These are phyloP conservation scores for Chlorops oryzae DNA, from an alignment of 1,140 invertebrate species.

Conservation along the genomic window DNA sequence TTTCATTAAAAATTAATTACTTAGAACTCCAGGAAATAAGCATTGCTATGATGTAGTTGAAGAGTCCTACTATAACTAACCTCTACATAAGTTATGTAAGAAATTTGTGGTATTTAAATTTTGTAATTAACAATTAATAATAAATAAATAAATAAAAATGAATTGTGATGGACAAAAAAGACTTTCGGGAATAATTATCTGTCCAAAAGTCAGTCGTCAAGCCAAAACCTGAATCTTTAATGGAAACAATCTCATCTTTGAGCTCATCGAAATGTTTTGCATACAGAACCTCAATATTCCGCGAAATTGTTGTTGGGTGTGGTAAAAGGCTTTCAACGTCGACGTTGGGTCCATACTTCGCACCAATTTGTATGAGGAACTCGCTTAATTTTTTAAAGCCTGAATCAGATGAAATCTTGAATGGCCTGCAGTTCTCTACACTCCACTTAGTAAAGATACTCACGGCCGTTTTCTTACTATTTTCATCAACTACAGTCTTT, in stretches of 20 bases:
- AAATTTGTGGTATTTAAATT: background rate
- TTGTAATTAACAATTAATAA: background rate
- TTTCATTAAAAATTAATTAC: no score
- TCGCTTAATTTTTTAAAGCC: slow-evolving; percentile 5
- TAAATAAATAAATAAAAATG: background rate
- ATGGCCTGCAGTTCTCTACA: slow-evolving; percentile 6
- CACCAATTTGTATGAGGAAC: slow-evolving; percentile 1
- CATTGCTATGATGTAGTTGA: no score
- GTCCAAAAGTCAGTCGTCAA: background rate
- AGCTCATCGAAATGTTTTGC: background rate
- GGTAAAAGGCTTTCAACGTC: slow-evolving; percentile 6
- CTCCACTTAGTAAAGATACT: slow-evolving; percentile 2
- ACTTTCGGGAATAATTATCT: background rate
- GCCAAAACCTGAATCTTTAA: slow-evolving; percentile 1
- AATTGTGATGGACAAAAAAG: background rate
- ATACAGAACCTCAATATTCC: slow-evolving; percentile 7
- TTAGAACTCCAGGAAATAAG: no score
- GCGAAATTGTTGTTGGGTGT: slow-evolving; percentile 9
- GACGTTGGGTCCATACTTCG: slow-evolving; percentile 3
- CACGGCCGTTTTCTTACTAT: background rate
- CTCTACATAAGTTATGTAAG: no score
- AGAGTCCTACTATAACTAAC: no score
- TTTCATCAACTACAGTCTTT: slow-evolving; percentile 1
- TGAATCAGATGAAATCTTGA: slow-evolving; percentile 1
- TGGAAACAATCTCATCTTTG: background rate